These are phyloP conservation scores for Myrmecobius fasciatus DNA, from an alignment of 2,113 vertebrate species.

Conservation along the genomic window DNA sequence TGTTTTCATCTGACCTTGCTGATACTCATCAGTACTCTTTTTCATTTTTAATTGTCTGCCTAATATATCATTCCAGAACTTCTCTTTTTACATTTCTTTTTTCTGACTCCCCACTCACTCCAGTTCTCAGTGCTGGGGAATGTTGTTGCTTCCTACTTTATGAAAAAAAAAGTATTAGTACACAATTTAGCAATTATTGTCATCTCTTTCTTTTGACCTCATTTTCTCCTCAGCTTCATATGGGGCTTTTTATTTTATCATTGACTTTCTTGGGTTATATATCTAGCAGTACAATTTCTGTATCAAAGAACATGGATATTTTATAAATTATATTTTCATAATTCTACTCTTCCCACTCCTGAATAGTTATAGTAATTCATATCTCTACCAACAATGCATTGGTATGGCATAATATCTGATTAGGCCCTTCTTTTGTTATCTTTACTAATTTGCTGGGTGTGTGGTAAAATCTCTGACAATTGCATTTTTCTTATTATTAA, in stretches of 20 bases:
- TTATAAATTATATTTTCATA: not conserved
- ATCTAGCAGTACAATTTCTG: not conserved
- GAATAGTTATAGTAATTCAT: not conserved
- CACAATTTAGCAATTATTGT: not conserved
- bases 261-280: not conserved
- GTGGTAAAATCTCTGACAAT: not conserved
- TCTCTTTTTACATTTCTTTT: not conserved
- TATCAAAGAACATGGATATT: not conserved
- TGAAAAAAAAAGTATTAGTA: not conserved
- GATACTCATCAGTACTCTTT: not conserved
- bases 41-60: not conserved
- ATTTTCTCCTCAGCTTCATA: not conserved
- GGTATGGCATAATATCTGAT: not conserved
- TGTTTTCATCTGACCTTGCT: not conserved
- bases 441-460: not conserved
- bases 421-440: not conserved
- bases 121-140: not conserved
- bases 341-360: not conserved
- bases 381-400: too few relatives aligned
- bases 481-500: not conserved
- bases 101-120: too few relatives aligned
- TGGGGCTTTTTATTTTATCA: not conserved
- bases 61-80: not conserved
- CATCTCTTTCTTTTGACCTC: not conserved
- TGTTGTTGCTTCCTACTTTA: not conserved